Base-by-base conservation (phyloP, 2,888 invertebrate genomes). In the Schizaphis graminum region DNA sequence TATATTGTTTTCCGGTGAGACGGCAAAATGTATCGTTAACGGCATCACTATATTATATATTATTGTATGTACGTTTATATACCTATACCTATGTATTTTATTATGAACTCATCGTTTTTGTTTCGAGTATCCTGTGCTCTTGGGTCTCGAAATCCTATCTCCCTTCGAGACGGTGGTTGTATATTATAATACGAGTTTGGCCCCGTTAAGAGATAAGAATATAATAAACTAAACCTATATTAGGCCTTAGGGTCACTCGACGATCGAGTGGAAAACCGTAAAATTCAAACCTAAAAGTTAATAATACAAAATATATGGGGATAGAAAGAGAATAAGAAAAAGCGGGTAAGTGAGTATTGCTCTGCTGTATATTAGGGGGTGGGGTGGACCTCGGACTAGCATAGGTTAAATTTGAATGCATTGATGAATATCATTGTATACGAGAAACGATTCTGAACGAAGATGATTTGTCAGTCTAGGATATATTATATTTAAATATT, bases 1-100 rank as follows among this genome's bases (percentile, higher is more conserved):
- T 16, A 35, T 91, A 93, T 93, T 77, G 89, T 93, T 93, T 93
- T 93, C 84, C 84, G 84, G 89, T 84, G 93, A 77, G 56, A 88
- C 35, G 56, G 56, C 93, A 84, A 44, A 89, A 93, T 89, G 44
- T 84, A 84, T 89, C 93, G 44, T 26, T 35, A 35, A 77, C 44
- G 67, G 28, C 41, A 44, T 24, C 24, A 13, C 53, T 26, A 41
- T 26, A 44, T 88, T 7, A 13, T 35, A 88, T 44, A 88, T 44
- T 49, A 86, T 85, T 85, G n/a, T n/a, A n/a, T n/a, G n/a, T n/a
- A n/a, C n/a, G n/a, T n/a, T n/a, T n/a, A n/a, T n/a, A 8, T 41
- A n/a, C n/a, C n/a, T n/a, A n/a, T n/a, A 67, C 16, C 4, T n/a
- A 35, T 35, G 35, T 77, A 35, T 77, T 85, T 26, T 85, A 85